A percentile compares a stretch with the other conserved stretches of the same genome.
These are phyloP conservation scores for Drosophila mulleri DNA, from an alignment of 2,888 invertebrate species.

Conservation along the genomic window DNA sequence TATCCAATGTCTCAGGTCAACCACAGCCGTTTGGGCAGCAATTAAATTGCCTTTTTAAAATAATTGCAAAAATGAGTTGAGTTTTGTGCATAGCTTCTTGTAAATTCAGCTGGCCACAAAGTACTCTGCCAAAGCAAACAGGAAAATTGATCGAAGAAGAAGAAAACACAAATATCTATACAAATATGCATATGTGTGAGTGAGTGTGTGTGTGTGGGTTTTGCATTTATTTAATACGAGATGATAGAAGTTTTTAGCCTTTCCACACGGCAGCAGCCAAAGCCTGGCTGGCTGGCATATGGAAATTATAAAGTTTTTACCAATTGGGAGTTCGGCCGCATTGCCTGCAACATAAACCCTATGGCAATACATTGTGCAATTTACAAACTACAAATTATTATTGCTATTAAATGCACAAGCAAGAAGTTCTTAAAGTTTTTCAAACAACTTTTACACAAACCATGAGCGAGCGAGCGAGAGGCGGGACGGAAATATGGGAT, in stretches of 20 bases:
- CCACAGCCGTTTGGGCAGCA: slow-evolving; percentile 40
- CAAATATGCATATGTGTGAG: neutral
- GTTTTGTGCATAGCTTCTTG: slow-evolving; percentile 44
- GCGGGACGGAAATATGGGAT: slow-evolving; percentile 5
- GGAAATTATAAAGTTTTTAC: slow-evolving; percentile 72
- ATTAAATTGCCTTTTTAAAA: slow-evolving; percentile 71
- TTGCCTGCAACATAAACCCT: slow-evolving; percentile 50
- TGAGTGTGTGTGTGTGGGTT: neutral
- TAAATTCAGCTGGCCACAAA: slow-evolving; percentile 53
- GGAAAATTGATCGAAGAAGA: slow-evolving; percentile 59
- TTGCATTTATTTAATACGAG: slow-evolving; percentile 54
- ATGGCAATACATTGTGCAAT: slow-evolving; percentile 69
- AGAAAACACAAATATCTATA: slow-evolving; percentile 8
- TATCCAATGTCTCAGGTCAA: slow-evolving; percentile 2
- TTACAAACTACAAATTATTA: slow-evolving; percentile 77
- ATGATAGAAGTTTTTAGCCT: slow-evolving; percentile 44
- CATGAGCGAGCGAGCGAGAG: neutral
- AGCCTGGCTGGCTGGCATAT: slow-evolving; percentile 59
- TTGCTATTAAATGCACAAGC: slow-evolving; percentile 79
- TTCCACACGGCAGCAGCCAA: slow-evolving; percentile 36
- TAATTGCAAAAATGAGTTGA: slow-evolving; percentile 65
- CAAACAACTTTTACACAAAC: slow-evolving; percentile 60
- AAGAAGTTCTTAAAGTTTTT: slow-evolving; percentile 71
- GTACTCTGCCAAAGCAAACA: slow-evolving; percentile 49
- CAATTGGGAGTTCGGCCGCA: slow-evolving; percentile 9